phyloP scores from a whole-genome alignment of 2,113 vertebrate species.

The Leucopternis melanops region DNA sequence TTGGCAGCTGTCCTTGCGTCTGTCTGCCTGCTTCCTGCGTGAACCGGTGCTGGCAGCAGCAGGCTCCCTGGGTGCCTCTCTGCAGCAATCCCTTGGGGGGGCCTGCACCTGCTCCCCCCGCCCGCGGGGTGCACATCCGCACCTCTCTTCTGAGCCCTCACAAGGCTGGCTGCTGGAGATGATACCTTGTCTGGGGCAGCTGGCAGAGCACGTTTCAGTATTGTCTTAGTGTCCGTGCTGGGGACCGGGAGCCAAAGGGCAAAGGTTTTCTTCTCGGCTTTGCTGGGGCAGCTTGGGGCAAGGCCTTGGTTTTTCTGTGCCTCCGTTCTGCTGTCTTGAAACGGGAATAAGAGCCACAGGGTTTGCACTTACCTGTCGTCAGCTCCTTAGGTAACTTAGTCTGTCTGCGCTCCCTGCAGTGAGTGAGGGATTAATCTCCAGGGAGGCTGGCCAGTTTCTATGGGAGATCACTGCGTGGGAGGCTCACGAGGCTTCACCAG shows the following conservation, averaged over 20 bases:
- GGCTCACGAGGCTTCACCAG: background rate
- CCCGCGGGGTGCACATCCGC: background rate
- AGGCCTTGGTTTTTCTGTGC: background rate
- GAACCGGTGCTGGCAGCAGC: background rate
- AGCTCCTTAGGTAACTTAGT: background rate
- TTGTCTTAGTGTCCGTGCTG: background rate
- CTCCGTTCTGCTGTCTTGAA: background rate
- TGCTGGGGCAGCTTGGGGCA: background rate
- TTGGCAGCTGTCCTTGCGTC: background rate
- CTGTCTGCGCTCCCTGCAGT: background rate
- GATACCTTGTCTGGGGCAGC: background rate
- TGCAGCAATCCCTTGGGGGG: background rate
- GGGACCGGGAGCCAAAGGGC: background rate
- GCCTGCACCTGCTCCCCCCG: background rate
- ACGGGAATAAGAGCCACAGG: background rate
- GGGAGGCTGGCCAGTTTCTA: constrained; percentile 36
- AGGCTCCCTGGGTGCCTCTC: background rate
- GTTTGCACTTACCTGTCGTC: background rate
- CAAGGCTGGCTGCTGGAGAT: background rate
- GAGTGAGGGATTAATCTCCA: background rate
- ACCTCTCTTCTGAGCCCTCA: background rate
- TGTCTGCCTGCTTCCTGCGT: background rate
- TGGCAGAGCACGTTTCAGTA: background rate
- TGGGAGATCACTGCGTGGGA: constrained; percentile 23
- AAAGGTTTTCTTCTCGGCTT: background rate